Evolutionary conservation across 2,797 vertebrate genomes (phyloP), one percentile per base, ranked within the genome.

Genomic region (Brachyrhaphis roseni): DNA sequence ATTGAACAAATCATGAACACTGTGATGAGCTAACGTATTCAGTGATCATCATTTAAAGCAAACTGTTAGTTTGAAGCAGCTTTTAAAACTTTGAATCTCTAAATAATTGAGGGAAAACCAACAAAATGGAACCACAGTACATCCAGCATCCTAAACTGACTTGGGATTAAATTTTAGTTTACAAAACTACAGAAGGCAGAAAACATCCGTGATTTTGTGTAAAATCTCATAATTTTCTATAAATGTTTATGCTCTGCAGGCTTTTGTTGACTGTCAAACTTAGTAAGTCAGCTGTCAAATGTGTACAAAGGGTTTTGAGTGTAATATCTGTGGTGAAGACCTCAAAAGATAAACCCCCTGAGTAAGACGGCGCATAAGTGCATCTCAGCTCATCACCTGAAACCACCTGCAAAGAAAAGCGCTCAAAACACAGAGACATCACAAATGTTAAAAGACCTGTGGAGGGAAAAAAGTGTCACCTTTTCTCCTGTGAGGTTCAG

Each of bases 341-440:
- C 64, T 41, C 23, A 70, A n/a, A 43, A 70, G 66, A 43, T 15
- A n/a, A 70, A 43, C 62, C 20, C 34, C 18, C 8, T 10, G 36
- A 41, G 36, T 11, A 6, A 68, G 64, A n/a, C 26, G 15, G 23
- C 26, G 66, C 26, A 7, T 43, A 23, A 70, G 41, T n/a, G 34
- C 5, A 26, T 70, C 23, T 36, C 62, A 13, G 36, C 4, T 23
- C 64, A 5, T 34, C 36, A 41, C 64, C 23, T 71, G n/a, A 45
- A 71, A 71, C 68, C 68, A 28, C 68, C 66, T 70, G 66, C 23
- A 43, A 70, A 70, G 10, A 43, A 43, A 70, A 71, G 41, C 26
- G 13, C 41, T 71, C 23, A 8, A 46, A 28, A 28, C 26, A 13
- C 26, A 45, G 26, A 71, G 39, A 23, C 4, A 10, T n/a, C 0